Percentiles rank a stretch among this genome's conserved stretches.
Conservation (phyloP, 2,888 invertebrate genomes). For the Cosmopolites sordidus region DNA sequence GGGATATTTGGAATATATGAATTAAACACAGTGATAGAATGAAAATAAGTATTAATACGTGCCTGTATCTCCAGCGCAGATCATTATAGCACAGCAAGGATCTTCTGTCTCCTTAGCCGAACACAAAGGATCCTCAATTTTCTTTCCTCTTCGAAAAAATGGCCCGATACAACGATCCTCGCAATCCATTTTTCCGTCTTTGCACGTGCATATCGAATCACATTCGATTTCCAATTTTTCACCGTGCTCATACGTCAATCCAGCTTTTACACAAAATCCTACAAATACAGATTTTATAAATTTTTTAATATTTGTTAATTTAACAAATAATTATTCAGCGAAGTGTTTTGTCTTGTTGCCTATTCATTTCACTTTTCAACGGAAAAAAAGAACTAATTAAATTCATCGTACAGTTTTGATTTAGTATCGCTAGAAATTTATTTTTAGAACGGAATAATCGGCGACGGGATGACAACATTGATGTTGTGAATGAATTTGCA, state of each 20-base stretch:
- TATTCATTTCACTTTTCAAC: too few species aligned
- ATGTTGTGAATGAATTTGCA: too few species aligned
- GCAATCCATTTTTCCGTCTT: conserved; percentile 67
- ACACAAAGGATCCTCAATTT: conserved; percentile 66
- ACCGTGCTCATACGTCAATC: conserved; percentile 56
- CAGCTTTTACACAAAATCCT: conserved; percentile 46
- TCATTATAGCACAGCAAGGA: conserved; percentile 66
- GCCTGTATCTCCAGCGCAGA: conserved; percentile 64
- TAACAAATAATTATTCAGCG: too few species aligned
- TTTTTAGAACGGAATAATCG: too few species aligned
- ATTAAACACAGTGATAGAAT: too few species aligned
- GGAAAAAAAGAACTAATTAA: too few species aligned
- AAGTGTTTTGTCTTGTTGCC: too few species aligned
- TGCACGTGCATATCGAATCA: conserved; percentile 73
- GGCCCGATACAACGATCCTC: conserved; percentile 65
- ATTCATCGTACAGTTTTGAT: too few species aligned
- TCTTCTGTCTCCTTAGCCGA: conserved; percentile 67
- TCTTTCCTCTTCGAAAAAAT: conserved; percentile 64
- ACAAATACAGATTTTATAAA: conserved; percentile 6
- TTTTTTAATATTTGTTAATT: too few species aligned
- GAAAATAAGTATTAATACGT: conserved; percentile 5
- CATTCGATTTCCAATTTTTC: conserved; percentile 70
- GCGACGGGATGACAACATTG: too few species aligned
- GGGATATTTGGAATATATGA: too few species aligned
- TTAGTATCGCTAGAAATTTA: too few species aligned